These are phyloP conservation scores for Blastobasis adustella DNA, from an alignment of 2,888 invertebrate genomes.

Conservation along the genomic window DNA sequence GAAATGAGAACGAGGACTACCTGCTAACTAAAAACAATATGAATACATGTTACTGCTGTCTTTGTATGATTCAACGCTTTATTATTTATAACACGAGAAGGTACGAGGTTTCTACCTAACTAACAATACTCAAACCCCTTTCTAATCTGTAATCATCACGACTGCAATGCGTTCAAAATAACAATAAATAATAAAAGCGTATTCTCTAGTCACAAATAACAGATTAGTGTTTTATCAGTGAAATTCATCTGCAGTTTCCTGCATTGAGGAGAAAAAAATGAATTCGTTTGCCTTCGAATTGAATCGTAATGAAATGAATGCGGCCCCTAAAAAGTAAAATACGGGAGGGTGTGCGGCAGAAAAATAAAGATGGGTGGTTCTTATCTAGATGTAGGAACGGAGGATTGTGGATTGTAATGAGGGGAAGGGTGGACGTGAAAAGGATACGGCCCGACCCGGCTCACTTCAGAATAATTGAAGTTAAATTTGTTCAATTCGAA, in stretches of 20 bases:
- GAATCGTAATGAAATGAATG: slow-evolving; percentile 67
- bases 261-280: slow-evolving; percentile 51
- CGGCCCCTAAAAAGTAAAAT: slow-evolving; percentile 50
- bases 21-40: too few species aligned
- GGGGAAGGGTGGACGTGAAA: slow-evolving; percentile 67
- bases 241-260: slow-evolving; percentile 55
- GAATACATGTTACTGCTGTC: too few species aligned
- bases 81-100: too few species aligned
- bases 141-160: slow-evolving; percentile 8
- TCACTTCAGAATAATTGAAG: slow-evolving; percentile 72
- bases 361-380: slow-evolving; percentile 59
- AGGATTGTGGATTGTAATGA: slow-evolving; percentile 67
- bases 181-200: slow-evolving; percentile 26
- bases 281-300: slow-evolving; percentile 62
- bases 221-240: slow-evolving; percentile 53
- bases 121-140: background rate
- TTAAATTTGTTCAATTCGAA: slow-evolving; percentile 70
- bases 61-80: too few species aligned
- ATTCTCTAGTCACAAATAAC: slow-evolving; percentile 49
- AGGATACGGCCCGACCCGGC: slow-evolving; percentile 58
- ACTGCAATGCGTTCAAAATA: slow-evolving; percentile 23
- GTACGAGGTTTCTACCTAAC: background rate
- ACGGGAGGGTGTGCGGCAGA: slow-evolving; percentile 43
- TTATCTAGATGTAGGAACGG: slow-evolving; percentile 68
- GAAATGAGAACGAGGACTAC: too few species aligned